A percentile compares a stretch with the other conserved stretches of the same genome.
Conservation (phyloP, 2,888 invertebrate genomes). For the Nemotelus pantherinus region DNA sequence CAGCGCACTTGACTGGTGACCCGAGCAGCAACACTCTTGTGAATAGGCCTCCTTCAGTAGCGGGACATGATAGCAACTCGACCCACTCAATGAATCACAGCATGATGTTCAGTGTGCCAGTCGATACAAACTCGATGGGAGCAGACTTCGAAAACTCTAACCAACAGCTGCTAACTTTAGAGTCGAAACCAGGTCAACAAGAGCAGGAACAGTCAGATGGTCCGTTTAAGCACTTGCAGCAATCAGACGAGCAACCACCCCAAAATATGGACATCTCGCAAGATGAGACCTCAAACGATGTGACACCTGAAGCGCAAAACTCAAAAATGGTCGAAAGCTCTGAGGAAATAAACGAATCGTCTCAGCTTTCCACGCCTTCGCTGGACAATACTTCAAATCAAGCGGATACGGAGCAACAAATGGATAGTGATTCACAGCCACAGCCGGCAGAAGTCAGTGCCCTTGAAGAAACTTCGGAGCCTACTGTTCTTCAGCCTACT, state of each 20-base stretch:
- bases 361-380: slow-evolving; percentile 39
- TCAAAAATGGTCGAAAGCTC: slow-evolving; percentile 42
- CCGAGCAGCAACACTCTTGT: slow-evolving; percentile 64
- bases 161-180: slow-evolving; percentile 55
- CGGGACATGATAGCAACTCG: slow-evolving; percentile 62
- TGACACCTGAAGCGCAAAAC: slow-evolving; percentile 16
- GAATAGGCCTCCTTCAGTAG: slow-evolving; percentile 62
- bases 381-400: slow-evolving; percentile 46
- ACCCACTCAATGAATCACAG: slow-evolving; percentile 58
- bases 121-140: slow-evolving; percentile 29
- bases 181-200: slow-evolving; percentile 49
- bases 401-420: slow-evolving; percentile 13
- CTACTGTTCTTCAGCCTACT: slow-evolving; percentile 4
- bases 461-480: slow-evolving; percentile 1
- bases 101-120: slow-evolving; percentile 33
- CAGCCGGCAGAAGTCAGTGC: slow-evolving; percentile 49
- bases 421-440: slow-evolving; percentile 39
- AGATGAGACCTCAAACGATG: slow-evolving; percentile 45
- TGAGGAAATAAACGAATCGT: slow-evolving; percentile 46
- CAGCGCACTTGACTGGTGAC: slow-evolving; percentile 59
- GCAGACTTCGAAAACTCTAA: slow-evolving; percentile 50
- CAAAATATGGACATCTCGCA: slow-evolving; percentile 28
- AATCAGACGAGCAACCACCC: background rate
- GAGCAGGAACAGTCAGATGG: slow-evolving; percentile 60
- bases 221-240: background rate